Conservation (phyloP, 2,797 vertebrate genomes). For the Clamator glandarius region DNA sequence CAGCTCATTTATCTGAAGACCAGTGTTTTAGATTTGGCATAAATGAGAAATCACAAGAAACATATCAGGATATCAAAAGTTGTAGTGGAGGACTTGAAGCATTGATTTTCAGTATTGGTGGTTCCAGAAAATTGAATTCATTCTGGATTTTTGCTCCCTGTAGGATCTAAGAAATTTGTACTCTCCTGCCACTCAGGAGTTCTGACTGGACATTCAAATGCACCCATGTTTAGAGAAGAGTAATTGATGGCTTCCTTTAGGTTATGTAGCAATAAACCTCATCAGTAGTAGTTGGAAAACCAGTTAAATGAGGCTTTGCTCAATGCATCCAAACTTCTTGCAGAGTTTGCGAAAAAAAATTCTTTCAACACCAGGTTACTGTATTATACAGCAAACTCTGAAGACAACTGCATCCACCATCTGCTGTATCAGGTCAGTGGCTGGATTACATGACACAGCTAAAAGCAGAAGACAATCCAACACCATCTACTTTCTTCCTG, state of each 20-base stretch:
- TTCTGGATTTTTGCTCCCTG: neutral
- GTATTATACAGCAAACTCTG: neutral
- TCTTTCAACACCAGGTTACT: neutral
- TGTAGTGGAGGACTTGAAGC: neutral
- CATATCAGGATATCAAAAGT: neutral
- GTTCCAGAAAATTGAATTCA: neutral
- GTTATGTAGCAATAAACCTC: neutral
- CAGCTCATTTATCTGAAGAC: neutral
- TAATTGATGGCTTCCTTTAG: neutral
- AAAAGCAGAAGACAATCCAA: neutral
- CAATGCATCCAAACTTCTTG: neutral
- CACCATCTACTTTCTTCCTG: neutral
- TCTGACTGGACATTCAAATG: neutral
- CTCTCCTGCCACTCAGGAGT: neutral
- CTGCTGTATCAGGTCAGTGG: too few species aligned
- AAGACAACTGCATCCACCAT: fast-evolving
- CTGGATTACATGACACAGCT: fast-evolving
- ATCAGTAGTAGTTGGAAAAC: neutral
- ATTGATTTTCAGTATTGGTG: neutral
- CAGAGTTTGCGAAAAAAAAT: neutral
- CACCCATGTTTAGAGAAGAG: neutral
- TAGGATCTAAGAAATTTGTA: neutral
- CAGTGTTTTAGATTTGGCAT: neutral
- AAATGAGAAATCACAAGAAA: neutral
- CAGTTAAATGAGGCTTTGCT: neutral